Conservation (phyloP, 2,113 vertebrate species). For the Dipodomys spectabilis region DNA sequence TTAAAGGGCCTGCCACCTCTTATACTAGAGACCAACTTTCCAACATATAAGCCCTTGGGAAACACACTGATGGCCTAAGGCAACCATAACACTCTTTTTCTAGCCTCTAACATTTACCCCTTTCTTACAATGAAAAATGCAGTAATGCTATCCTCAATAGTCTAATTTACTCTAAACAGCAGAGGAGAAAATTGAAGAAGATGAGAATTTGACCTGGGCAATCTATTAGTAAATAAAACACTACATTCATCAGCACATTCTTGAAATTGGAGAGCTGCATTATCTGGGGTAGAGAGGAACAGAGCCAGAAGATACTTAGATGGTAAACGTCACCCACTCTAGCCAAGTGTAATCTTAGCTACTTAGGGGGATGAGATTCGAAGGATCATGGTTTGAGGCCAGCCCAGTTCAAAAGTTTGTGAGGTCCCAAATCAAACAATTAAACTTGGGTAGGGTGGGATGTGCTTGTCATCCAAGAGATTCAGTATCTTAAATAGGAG, state of each 20-base stretch:
- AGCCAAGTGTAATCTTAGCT: neutral
- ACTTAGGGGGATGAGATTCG: too few species aligned
- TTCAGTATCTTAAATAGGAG: too few species aligned
- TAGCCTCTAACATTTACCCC: neutral
- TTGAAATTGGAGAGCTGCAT: neutral
- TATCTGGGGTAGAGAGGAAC: neutral
- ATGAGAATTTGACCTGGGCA: neutral
- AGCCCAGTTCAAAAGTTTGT: too few species aligned
- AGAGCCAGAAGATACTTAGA: neutral
- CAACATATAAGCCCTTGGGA: neutral
- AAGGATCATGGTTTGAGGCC: neutral
- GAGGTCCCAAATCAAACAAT: too few species aligned
- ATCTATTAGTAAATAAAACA: neutral
- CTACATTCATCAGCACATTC: neutral
- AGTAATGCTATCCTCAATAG: neutral
- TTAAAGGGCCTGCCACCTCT: neutral
- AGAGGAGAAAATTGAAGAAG: neutral
- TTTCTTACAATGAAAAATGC: neutral
- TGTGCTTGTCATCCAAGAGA: too few species aligned
- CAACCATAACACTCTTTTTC: neutral
- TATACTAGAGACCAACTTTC: neutral
- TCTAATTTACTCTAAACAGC: constrained; percentile 9
- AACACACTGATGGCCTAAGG: neutral
- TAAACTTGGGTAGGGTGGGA: too few species aligned
- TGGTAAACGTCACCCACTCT: neutral